Evolutionary conservation across 2,888 invertebrate genomes (phyloP).

Genomic region (Nasonia oneida): DNA sequence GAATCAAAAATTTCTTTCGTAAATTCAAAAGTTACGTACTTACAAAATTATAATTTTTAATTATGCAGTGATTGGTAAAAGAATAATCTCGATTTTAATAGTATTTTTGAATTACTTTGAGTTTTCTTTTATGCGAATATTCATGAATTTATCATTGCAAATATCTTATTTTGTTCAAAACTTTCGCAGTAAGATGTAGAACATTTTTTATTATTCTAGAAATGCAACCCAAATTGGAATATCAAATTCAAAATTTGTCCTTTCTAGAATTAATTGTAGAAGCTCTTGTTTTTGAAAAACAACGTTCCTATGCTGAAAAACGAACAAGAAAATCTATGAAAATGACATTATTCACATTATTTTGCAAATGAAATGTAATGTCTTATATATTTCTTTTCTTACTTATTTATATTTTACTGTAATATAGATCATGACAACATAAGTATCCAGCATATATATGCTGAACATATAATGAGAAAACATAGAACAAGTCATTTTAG

Average conservation of each 20-base stretch:
- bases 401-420: conserved; percentile 25
- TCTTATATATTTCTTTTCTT: conserved; percentile 32
- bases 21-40: not conserved
- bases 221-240: not conserved
- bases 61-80: not conserved
- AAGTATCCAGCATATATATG: not conserved
- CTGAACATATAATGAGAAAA: conserved; percentile 21
- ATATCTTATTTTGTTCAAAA: not conserved
- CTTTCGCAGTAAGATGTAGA: not conserved
- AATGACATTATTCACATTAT: conserved; percentile 28
- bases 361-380: conserved; percentile 30
- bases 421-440: conserved; percentile 34
- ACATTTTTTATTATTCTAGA: not conserved
- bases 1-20: not conserved
- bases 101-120: conserved; percentile 2
- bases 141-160: not conserved
- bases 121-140: not conserved
- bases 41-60: not conserved
- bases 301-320: conserved; percentile 54
- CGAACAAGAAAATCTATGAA: conserved; percentile 5
- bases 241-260: not conserved
- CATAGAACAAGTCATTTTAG: conserved; percentile 28
- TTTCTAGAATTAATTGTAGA: conserved; percentile 13
- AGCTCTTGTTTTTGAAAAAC: conserved; percentile 31
- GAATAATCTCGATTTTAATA: not conserved